Percentiles rank a stretch among this genome's conserved stretches.
These are phyloP conservation scores for Fragum sueziense DNA, from an alignment of 2,888 invertebrate species.

Conservation along the genomic window DNA sequence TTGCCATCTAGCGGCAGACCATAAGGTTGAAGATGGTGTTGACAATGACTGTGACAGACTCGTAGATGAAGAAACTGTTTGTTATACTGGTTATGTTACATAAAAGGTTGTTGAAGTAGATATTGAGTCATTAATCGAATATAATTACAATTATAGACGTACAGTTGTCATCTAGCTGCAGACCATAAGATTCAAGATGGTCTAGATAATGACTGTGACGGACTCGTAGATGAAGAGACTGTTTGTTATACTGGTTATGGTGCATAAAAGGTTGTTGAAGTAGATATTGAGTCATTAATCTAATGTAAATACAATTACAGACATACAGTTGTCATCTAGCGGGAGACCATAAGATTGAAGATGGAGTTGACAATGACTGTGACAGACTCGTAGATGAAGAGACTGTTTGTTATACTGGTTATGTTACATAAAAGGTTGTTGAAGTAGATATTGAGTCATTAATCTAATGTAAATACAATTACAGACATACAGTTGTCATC, in stretches of 20 bases:
- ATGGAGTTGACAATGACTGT: slow-evolving; percentile 49
- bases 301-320: no score
- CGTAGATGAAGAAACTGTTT: slow-evolving; percentile 42
- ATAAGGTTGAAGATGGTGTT: slow-evolving; percentile 13
- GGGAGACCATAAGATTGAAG: not conserved
- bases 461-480: no score
- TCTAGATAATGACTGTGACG: slow-evolving; percentile 54
- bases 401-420: slow-evolving; percentile 32
- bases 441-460: no score
- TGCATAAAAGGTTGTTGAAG: no score
- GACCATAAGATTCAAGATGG: slow-evolving; percentile 14
- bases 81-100: slow-evolving; percentile 43
- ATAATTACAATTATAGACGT: no score
- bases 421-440: no score
- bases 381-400: slow-evolving; percentile 51
- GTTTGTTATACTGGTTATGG: slow-evolving; percentile 41
- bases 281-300: no score
- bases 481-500: slow-evolving; percentile 23
- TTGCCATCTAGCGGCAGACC: slow-evolving; percentile 10
- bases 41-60: slow-evolving; percentile 55
- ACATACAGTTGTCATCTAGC: slow-evolving; percentile 13
- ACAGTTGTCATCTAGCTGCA: slow-evolving; percentile 14
- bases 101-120: no score
- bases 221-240: slow-evolving; percentile 42
- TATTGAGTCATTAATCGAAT: no score